Evolutionary conservation across 2,888 invertebrate genomes (phyloP).

Genomic region (Cataglyphis rosenhaueri): DNA sequence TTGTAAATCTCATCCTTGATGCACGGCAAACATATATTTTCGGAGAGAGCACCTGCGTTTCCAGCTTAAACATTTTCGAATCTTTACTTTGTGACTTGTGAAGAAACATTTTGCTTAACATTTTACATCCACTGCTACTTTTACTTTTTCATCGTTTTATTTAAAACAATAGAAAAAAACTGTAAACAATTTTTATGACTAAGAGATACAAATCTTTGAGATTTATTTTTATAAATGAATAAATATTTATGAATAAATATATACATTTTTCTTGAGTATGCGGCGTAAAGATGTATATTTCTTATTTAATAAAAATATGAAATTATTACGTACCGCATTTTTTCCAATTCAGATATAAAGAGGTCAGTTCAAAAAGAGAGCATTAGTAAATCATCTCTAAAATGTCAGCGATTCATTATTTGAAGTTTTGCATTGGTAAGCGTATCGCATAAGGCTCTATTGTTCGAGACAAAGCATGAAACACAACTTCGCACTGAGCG

Average conservation of each 20-base stretch:
- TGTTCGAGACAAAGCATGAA: constrained; percentile 29
- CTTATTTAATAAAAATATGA: background rate
- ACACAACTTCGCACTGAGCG: constrained; percentile 10
- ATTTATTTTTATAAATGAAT: background rate
- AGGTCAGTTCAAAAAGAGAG: background rate
- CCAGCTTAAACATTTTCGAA: background rate
- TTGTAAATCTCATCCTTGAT: background rate
- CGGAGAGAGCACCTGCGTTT: background rate
- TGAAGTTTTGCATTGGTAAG: constrained; percentile 25
- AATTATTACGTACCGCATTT: background rate
- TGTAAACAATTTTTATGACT: background rate
- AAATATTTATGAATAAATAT: background rate
- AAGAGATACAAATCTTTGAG: background rate
- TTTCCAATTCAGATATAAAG: background rate
- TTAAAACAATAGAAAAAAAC: background rate
- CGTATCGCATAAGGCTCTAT: constrained; percentile 26
- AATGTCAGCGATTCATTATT: constrained; percentile 33
- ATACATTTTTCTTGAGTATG: background rate
- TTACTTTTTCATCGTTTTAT: background rate
- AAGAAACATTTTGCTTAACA: background rate
- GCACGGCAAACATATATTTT: background rate
- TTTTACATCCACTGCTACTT: background rate
- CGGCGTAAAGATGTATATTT: background rate
- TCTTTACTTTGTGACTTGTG: background rate
- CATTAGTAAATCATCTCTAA: background rate